Conservation (phyloP, 2,113 vertebrate species). For the Tylochromis polylepis region DNA sequence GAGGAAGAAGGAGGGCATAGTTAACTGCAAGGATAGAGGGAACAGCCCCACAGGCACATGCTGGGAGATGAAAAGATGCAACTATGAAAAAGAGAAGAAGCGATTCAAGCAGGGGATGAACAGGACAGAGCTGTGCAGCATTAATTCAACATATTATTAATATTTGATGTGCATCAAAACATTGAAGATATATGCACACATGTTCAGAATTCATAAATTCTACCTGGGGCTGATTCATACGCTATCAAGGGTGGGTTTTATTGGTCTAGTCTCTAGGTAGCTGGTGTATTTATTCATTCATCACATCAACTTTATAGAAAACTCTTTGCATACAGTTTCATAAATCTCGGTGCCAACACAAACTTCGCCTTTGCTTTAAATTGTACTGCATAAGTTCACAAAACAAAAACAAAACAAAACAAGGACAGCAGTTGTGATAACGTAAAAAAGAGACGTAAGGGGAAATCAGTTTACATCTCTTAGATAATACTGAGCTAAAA, state of each 20-base stretch:
- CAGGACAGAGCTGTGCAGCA: constrained; percentile 15
- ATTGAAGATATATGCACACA: constrained; percentile 49
- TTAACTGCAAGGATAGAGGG: constrained; percentile 29
- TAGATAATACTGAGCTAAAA: background rate
- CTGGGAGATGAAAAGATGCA: constrained; percentile 27
- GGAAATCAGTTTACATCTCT: background rate
- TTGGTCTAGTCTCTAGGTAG: background rate
- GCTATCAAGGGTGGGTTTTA: background rate
- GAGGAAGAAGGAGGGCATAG: constrained; percentile 23
- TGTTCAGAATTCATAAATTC: constrained; percentile 49
- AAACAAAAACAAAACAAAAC: too few relatives aligned
- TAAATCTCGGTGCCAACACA: background rate
- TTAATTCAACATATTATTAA: constrained; percentile 57
- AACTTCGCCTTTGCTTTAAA: background rate
- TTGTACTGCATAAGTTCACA: background rate
- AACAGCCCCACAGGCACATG: constrained; percentile 30
- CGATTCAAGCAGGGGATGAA: constrained; percentile 1
- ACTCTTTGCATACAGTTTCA: background rate
- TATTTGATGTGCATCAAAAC: constrained; percentile 67
- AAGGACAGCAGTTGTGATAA: background rate
- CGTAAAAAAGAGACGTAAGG: background rate
- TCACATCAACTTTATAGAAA: constrained; percentile 12
- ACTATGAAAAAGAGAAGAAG: constrained; percentile 21
- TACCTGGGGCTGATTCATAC: background rate
- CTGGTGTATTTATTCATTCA: background rate